Evolutionary conservation across 2,113 vertebrate genomes (phyloP), one percentile per base, ranked within the genome.

Genomic region (Sialia sialis): DNA sequence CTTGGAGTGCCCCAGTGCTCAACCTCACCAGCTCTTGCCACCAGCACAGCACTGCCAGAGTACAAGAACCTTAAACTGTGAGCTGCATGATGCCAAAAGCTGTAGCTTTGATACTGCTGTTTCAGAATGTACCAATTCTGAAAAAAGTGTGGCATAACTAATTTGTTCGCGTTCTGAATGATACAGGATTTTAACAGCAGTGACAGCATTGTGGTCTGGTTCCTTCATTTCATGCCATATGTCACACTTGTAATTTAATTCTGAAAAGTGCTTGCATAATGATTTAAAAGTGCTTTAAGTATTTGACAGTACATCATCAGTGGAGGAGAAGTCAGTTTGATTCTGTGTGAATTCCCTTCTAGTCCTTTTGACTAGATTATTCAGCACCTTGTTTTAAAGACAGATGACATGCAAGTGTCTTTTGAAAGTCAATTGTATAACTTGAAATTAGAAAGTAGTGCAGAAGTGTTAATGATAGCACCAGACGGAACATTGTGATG

Each of bases 201-300:
- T 83, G 94, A 92, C 94, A 96, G 85, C 94, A 43, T 54, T 94
- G 92, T 96, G 90, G 75, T 96, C 85, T 92, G 89, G 68, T 94
- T 90, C 68, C 46, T 92, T 94, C 85, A 36, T 92, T 95, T 96
- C 85, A 62, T 94, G 88, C 95, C 94, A 93, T 94, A 93, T 96
- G 96, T 62, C 94, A 88, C 43, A 43, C 85, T 96, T 88, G 92
- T 90, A 93, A 94, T 94, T 92, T 44, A 93, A 88, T 93, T 93
- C 95, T 88, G 90, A 90, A 76, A 92, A 94, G 92, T 77, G 82
- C 90, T 96, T 76, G 94, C 92, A 95, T 93, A 96, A 94, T 94
- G 92, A 93, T 88, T 88, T 90, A 27, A 73, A 94, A 96, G 79
- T 84, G 83, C 95, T 94, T 83, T 74, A 90, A 95, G 79, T 93